Conservation (phyloP, 2,797 vertebrate species). For the Falco columbarius region DNA sequence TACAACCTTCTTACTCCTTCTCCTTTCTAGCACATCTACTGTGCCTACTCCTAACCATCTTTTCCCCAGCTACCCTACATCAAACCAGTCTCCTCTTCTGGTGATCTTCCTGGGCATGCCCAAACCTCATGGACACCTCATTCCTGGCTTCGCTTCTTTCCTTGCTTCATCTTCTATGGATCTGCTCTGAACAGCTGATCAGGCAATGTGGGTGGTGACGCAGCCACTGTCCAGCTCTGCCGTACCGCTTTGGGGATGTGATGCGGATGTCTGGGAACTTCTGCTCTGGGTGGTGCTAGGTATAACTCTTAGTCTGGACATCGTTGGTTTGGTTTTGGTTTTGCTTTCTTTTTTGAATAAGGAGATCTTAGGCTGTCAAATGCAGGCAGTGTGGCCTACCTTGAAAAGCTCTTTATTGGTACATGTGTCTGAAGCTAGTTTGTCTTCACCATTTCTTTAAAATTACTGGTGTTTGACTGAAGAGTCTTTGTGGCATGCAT, state of each 20-base stretch:
- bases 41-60: not conserved
- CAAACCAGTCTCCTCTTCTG: not conserved
- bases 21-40: not conserved
- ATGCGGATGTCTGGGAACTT: not conserved
- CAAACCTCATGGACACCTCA: not conserved
- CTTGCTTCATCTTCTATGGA: not conserved
- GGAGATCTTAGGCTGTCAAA: not conserved
- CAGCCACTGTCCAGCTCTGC: not conserved
- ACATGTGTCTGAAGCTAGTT: not conserved
- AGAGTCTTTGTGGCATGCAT: accelerated
- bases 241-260: not conserved
- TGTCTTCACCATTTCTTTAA: not conserved
- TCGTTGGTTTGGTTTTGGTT: not conserved
- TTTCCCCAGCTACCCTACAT: not conserved
- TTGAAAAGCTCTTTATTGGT: not conserved
- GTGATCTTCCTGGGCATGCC: not conserved
- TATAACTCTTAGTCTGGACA: not conserved
- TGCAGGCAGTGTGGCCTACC: not conserved
- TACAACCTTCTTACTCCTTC: not conserved
- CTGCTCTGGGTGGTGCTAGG: not conserved
- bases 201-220: not conserved
- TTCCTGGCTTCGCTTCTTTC: not conserved
- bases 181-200: not conserved
- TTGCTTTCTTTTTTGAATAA: not conserved
- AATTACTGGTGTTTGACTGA: not conserved